A percentile compares a stretch with the other conserved stretches of the same genome.
These are phyloP conservation scores for Cheilosia soror DNA, from an alignment of 2,888 invertebrate genomes.

Conservation along the genomic window DNA sequence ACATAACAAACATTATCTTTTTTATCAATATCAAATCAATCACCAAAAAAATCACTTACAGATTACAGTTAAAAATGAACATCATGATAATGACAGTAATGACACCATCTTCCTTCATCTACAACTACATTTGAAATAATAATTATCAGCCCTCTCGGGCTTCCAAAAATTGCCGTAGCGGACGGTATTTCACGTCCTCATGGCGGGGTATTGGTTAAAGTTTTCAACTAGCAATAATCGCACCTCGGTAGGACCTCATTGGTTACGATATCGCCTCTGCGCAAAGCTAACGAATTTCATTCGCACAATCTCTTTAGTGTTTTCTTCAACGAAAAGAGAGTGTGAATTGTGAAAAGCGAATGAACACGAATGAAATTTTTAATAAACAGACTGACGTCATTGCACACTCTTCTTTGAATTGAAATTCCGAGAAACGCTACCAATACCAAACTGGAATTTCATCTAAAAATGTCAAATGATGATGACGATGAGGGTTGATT, in stretches of 20 bases:
- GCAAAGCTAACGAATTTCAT: constrained; percentile 87
- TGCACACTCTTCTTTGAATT: too few species aligned
- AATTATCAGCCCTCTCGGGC: constrained; percentile 85
- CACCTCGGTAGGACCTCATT: constrained; percentile 95
- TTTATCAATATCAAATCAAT: too few species aligned
- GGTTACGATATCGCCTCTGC: constrained; percentile 97
- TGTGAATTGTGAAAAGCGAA: constrained; percentile 37
- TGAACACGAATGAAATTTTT: not conserved
- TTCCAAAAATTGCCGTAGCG: constrained; percentile 94
- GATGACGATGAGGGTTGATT: too few species aligned
- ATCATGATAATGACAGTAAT: too few species aligned
- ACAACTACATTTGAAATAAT: not conserved
- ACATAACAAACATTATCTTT: too few species aligned
- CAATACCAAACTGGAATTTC: too few species aligned
- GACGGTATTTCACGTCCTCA: constrained; percentile 94
- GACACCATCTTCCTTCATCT: too few species aligned
- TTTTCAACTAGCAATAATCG: constrained; percentile 97
- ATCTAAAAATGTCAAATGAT: too few species aligned
- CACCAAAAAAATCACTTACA: too few species aligned
- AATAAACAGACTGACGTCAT: not conserved
- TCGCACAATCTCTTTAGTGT: not conserved
- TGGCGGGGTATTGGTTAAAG: constrained; percentile 96
- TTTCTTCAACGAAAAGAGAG: not conserved
- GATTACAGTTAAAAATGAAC: too few species aligned
- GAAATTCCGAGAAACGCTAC: too few species aligned